Conservation (phyloP, 2,888 invertebrate species). For the Drosophila longiperda region DNA sequence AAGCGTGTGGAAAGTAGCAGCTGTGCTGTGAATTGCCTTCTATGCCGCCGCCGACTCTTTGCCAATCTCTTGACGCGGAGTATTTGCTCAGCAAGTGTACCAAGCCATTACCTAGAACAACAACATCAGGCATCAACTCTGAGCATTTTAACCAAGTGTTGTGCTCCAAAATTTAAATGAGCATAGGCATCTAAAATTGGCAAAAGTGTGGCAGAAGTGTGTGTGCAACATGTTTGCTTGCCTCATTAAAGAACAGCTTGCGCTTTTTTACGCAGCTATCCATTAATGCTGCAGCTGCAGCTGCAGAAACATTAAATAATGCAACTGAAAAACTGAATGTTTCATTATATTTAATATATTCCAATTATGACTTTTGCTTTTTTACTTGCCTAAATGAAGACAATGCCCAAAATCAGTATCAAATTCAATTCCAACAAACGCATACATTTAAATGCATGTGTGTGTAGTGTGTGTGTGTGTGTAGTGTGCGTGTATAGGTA, state of each 20-base stretch:
- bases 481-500: conserved; percentile 16
- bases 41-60: conserved; percentile 9
- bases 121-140: conserved; percentile 14
- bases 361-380: not conserved
- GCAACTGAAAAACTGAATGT: not conserved
- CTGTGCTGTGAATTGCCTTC: conserved; percentile 39
- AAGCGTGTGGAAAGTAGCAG: conserved; percentile 58
- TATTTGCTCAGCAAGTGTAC: conserved; percentile 35
- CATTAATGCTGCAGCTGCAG: not conserved
- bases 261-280: too few species aligned
- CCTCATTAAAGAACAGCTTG: not conserved
- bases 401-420: conserved; percentile 35
- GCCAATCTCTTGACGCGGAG: not conserved
- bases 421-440: conserved; percentile 42
- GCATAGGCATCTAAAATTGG: not conserved
- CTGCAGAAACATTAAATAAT: not conserved
- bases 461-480: not conserved
- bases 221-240: not conserved
- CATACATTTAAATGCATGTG: conserved; percentile 1
- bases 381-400: conserved; percentile 10
- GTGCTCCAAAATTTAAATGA: conserved; percentile 7
- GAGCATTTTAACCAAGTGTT: conserved; percentile 12
- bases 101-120: conserved; percentile 34
- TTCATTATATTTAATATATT: not conserved
- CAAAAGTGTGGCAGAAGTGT: not conserved